These are phyloP conservation scores for Diogma glabrata DNA, from an alignment of 2,888 invertebrate species.

Conservation along the genomic window DNA sequence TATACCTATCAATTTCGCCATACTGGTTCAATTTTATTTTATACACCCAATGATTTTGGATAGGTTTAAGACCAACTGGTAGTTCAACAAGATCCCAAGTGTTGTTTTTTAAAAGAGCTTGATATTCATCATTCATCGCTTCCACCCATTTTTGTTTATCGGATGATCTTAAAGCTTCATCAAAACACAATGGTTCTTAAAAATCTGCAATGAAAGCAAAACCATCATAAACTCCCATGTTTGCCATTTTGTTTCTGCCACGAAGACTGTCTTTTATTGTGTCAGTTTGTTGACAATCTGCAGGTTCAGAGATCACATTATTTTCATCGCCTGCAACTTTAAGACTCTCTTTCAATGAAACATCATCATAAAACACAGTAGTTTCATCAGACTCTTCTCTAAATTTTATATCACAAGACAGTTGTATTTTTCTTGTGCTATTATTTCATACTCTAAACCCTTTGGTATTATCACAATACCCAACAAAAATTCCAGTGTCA, in stretches of 20 bases:
- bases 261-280: not conserved
- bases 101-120: not conserved
- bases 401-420: slow-evolving; percentile 2
- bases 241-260: not conserved
- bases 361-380: not conserved
- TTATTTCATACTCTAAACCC: slow-evolving; percentile 4
- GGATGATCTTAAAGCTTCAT: not conserved
- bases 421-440: not conserved
- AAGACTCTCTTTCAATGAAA: not conserved
- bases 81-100: not conserved
- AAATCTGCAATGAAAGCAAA: not conserved
- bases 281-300: not conserved
- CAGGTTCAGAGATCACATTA: not conserved
- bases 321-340: too few relatives aligned
- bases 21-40: too few relatives aligned
- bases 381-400: not conserved
- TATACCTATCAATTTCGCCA: slow-evolving; percentile 14
- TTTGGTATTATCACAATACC: not conserved
- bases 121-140: slow-evolving; percentile 2
- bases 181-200: not conserved
- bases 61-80: not conserved
- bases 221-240: not conserved
- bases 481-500: not conserved
- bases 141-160: slow-evolving; percentile 5
- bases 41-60: slow-evolving; percentile 11